Evolutionary conservation across 1,140 invertebrate genomes (phyloP), one percentile per base, ranked within the genome.

Genomic region (Drosophila bocqueti): DNA sequence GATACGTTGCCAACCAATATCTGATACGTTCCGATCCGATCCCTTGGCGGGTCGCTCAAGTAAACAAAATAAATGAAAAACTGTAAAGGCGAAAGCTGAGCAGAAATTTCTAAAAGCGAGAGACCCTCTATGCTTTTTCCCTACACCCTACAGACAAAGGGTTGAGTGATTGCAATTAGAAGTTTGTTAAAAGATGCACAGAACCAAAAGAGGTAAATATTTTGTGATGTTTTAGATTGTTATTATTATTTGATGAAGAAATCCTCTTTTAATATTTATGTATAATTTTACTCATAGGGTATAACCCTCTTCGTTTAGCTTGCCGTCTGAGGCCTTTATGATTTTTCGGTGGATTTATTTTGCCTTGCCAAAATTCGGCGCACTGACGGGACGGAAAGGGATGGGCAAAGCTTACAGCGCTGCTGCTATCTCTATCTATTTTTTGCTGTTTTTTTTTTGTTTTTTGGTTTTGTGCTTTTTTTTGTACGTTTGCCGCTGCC

Each of bases 351-450:
- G 42, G 63, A 69, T 77, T 69, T 69, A 57, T 77, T 57, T 81
- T 82, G 76, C 82, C 71, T 82, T 85, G 83, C 83, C 84, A 87
- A 82, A 87, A 86, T 85, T 84, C 64, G 74, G 26, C 31, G 47
- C 26, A 54, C 50, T 47, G 65, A 34, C 21, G 68, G 66, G 47
- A 54, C 57, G 64, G 66, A 59, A 76, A 79, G 76, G 75, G 83
- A 84, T 65, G 68, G 76, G 69, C 79, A 80, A 83, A 80, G 83
- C 72, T 87, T 89, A 87, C 83, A 89, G 80, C 72, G 65, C 76
- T 71, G 52, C 76, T 62, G 66, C 63, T 66, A 52, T 46, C 47
- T 65, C 50, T 58, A 40, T 74, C 26, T 42, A 29, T 66, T 38
- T 40, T 47, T 66, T 66, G n/a, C n/a, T 10, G 13, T 47, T 24